These are phyloP conservation scores for Sphaerodactylus townsendi DNA, from an alignment of 2,113 vertebrate species.

Conservation along the genomic window DNA sequence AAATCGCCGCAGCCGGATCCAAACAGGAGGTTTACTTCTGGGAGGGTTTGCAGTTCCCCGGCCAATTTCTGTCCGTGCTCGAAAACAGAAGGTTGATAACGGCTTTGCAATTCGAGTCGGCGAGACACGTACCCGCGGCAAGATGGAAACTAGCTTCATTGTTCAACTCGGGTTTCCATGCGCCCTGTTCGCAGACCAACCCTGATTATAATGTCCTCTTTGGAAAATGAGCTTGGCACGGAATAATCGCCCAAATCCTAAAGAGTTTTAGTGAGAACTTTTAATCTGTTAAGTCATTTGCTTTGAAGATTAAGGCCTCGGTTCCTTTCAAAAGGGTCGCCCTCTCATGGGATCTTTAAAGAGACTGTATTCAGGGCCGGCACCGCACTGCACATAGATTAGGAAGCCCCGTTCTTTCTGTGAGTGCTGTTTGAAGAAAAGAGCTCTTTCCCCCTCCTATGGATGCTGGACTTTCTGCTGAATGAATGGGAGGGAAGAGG, in stretches of 20 bases:
- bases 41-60: constrained; percentile 31
- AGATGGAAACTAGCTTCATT: constrained; percentile 28
- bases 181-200: accelerated
- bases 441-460: constrained; percentile 13
- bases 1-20: constrained; percentile 1
- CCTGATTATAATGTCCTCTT: constrained; percentile 9
- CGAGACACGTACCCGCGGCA: background rate
- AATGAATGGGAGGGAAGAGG: background rate
- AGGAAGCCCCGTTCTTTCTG: constrained; percentile 8
- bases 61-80: constrained; percentile 36
- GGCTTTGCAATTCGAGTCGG: background rate
- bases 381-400: background rate
- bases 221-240: constrained; percentile 26
- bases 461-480: constrained; percentile 26
- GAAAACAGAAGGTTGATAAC: constrained; percentile 32
- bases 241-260: background rate
- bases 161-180: background rate
- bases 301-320: constrained; percentile 61
- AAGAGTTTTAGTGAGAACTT: constrained; percentile 15
- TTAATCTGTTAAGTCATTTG: constrained; percentile 53
- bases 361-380: constrained; percentile 10
- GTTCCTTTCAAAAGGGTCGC: constrained; percentile 4
- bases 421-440: background rate
- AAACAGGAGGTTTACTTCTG: constrained; percentile 29
- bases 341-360: constrained; percentile 24